Conservation (phyloP, 2,113 vertebrate genomes). For the Tylochromis polylepis region DNA sequence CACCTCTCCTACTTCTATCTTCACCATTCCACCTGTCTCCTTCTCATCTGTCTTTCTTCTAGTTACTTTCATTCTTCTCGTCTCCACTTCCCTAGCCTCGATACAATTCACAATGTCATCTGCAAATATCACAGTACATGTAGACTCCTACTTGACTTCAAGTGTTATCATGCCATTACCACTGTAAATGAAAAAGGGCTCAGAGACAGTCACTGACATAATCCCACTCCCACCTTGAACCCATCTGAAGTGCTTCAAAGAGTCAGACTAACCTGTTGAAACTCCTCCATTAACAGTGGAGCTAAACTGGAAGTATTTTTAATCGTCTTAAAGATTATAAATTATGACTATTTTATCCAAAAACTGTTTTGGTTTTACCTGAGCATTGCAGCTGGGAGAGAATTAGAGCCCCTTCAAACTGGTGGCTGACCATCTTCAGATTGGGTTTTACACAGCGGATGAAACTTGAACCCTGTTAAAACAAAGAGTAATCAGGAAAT, state of each 20-base stretch:
- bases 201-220: not conserved
- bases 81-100: not conserved
- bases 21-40: not conserved
- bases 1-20: not conserved
- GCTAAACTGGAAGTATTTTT: not conserved
- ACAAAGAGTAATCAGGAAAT: not conserved
- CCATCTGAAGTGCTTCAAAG: not conserved
- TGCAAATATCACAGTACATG: not conserved
- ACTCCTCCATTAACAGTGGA: not conserved
- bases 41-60: not conserved
- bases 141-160: not conserved
- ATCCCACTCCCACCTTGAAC: not conserved
- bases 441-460: constrained; percentile 98
- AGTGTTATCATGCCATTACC: not conserved
- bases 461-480: constrained; percentile 89
- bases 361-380: constrained; percentile 68
- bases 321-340: not conserved
- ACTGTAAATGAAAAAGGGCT: not conserved
- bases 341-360: not conserved
- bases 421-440: constrained; percentile 96
- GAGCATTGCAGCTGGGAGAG: constrained; percentile 98
- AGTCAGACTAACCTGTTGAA: not conserved
- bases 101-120: not conserved
- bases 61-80: not conserved
- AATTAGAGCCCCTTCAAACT: constrained; percentile 96